Percentiles rank a stretch among this genome's conserved stretches.
Evolutionary conservation across 1,140 invertebrate genomes (phyloP).

Genomic region (Leptoteleia sp.): DNA sequence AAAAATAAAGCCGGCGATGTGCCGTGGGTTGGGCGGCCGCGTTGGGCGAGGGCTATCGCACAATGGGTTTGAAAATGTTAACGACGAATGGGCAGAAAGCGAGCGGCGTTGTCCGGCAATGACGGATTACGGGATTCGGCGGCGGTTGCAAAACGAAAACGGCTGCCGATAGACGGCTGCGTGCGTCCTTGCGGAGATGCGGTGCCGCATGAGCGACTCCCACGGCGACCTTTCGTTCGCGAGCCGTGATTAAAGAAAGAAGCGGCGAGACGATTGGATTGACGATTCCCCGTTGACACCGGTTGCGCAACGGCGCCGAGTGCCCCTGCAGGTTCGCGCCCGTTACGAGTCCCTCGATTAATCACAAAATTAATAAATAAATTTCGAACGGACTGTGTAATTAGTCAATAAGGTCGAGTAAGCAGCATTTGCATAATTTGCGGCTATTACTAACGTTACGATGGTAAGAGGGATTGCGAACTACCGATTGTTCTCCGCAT

Average conservation of each 20-base stretch:
- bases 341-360: constrained; percentile 42
- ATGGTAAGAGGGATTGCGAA: constrained; percentile 56
- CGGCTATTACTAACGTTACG: constrained; percentile 28
- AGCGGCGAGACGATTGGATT: constrained; percentile 39
- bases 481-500: constrained; percentile 54
- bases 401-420: constrained; percentile 60
- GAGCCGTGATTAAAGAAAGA: constrained; percentile 62
- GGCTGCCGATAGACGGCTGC: constrained; percentile 41
- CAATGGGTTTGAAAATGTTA: constrained; percentile 34
- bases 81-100: constrained; percentile 18
- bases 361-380: constrained; percentile 65
- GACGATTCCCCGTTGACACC: constrained; percentile 67
- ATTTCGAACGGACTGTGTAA: constrained; percentile 50
- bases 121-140: constrained; percentile 20
- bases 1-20: constrained; percentile 13
- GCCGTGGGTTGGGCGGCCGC: no score
- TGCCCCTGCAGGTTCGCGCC: constrained; percentile 43
- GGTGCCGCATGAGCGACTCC: constrained; percentile 69
- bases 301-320: constrained; percentile 60
- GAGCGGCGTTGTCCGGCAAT: constrained; percentile 14
- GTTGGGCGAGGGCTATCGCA: no score
- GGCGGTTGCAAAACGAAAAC: constrained; percentile 51
- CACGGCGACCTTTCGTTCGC: constrained; percentile 66
- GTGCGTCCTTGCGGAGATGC: constrained; percentile 69
- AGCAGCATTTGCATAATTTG: constrained; percentile 59